Evolutionary conservation across 2,113 vertebrate genomes (phyloP), one percentile per base, ranked within the genome.

Genomic region (Ceyx cyanopectus): DNA sequence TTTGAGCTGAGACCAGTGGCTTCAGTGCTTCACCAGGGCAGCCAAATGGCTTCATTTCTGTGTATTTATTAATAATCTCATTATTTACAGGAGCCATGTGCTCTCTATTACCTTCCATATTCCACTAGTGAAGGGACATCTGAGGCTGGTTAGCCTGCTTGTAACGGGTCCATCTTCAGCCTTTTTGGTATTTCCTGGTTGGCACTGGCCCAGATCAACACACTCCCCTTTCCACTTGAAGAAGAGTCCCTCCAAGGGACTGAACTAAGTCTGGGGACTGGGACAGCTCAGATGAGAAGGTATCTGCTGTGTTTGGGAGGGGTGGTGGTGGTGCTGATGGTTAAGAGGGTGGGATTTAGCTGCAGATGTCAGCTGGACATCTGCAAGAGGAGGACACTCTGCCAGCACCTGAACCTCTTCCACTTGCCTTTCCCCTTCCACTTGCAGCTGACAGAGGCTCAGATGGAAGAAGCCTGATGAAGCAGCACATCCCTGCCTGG

Each of bases 101-200:
- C 94, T 97, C 88, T 54, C 32, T 43, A 93, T 96, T 97, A 94
- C 80, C 90, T 83, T 91, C 78, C 46, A 32, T 79, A 81, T 83
- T 77, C 83, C 8, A 14, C 50, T 75, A 89, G 26, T 0, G 9
- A 85, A 79, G 65, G 87, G 92, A 95, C 97, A 97, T 95, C 96
- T 97, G 96, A 97, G 94, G 73, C 56, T 94, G 87, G 89, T 97
- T 97, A 97, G 69, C 22, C 65, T 61, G 53, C 95, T 94, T 93
- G 87, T 75, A 86, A 75, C 8, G 10, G 69, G 86, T 89, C 93
- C 78, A 73, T 93, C 93, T 94, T 93, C 92, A 79, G 40, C 41
- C 41, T 91, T 92, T 81, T 68, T 72, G 96, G 95, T 92, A 95
- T 96, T 92, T 97, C 92, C 96, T 90, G 77, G 60, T 16, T 80